phyloP scores from a whole-genome alignment of 2,888 invertebrate genomes.

The Pollenia angustigena region DNA sequence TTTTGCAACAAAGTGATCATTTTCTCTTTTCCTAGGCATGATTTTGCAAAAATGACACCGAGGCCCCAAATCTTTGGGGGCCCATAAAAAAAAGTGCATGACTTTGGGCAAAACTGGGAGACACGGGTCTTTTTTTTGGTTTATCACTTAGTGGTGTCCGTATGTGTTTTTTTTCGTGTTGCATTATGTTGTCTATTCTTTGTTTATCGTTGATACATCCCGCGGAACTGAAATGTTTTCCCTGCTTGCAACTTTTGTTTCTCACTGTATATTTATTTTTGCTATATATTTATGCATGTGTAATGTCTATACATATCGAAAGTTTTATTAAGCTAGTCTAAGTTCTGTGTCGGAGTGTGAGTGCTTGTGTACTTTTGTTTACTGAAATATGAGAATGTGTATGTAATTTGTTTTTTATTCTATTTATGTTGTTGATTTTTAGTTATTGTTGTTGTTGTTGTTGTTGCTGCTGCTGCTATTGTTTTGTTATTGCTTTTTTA shows the following conservation, averaged over 20 bases:
- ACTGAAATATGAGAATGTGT: constrained; percentile 47
- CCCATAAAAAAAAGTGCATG: too few species aligned
- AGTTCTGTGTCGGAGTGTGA: neutral
- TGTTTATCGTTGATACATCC: neutral
- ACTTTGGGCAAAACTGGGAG: too few species aligned
- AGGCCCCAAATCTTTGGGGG: too few species aligned
- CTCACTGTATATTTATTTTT: constrained; percentile 10
- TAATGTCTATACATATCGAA: neutral
- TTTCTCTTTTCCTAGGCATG: too few species aligned
- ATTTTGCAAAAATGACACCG: too few species aligned
- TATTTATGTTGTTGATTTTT: constrained; percentile 25
- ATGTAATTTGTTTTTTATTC: constrained; percentile 10
- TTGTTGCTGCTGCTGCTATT: constrained; percentile 23
- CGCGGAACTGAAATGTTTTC: neutral
- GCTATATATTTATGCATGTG: neutral
- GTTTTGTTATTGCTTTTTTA: constrained; percentile 41
- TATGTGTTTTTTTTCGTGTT: too few species aligned
- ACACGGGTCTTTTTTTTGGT: too few species aligned
- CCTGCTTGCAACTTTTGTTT: neutral
- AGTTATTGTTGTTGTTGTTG: constrained; percentile 7
- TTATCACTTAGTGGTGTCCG: too few species aligned
- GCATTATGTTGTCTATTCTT: too few species aligned
- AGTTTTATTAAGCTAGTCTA: constrained; percentile 11
- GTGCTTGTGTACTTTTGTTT: constrained; percentile 36
- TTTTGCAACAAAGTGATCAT: too few species aligned